Evolutionary conservation across 2,113 vertebrate genomes (phyloP).

Genomic region (Oriolus oriolus): DNA sequence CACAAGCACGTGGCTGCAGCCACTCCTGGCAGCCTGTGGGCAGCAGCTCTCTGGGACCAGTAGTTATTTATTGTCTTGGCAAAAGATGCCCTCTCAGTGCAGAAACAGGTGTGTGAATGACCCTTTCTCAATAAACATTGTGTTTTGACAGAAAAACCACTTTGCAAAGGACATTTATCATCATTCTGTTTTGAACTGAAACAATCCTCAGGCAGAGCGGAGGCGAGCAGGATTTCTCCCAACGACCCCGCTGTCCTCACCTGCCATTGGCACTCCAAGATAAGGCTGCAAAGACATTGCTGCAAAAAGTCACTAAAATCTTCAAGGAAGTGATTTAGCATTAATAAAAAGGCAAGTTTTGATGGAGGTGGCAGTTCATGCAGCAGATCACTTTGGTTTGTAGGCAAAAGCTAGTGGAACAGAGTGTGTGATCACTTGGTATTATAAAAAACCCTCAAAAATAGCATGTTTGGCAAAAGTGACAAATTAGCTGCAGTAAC

Average conservation of each 20-base stretch:
- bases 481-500: constrained; percentile 41
- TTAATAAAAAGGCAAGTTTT: neutral
- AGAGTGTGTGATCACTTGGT: neutral
- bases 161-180: neutral
- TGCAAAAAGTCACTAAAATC: neutral
- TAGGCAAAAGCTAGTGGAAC: neutral
- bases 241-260: neutral
- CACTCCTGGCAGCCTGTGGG: neutral
- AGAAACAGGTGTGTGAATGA: neutral
- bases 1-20: neutral
- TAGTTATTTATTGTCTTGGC: neutral
- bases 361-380: neutral
- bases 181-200: neutral
- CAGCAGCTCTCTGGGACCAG: neutral
- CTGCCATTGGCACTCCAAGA: neutral
- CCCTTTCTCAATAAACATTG: neutral
- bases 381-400: neutral
- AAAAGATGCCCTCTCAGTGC: neutral
- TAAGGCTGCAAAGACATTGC: neutral
- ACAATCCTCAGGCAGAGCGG: neutral
- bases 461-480: constrained; percentile 5
- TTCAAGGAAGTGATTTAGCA: neutral
- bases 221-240: neutral
- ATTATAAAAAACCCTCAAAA: neutral
- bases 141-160: neutral